Evolutionary conservation across 2,113 vertebrate species (phyloP), one percentile per base, ranked within the genome.

Genomic region (Arothron firmamentum): DNA sequence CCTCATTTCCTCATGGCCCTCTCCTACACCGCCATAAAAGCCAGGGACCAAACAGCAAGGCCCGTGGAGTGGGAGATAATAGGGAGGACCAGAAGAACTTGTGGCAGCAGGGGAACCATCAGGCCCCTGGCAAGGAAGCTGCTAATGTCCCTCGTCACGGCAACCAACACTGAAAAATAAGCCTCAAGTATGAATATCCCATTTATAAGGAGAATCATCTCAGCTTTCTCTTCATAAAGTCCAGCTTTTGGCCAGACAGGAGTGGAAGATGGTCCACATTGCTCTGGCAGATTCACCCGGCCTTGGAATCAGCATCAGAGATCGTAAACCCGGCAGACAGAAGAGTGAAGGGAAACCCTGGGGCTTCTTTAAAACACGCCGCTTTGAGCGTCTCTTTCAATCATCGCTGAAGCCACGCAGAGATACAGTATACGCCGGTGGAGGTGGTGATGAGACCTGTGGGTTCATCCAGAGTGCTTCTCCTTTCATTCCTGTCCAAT

Each of bases 1-100:
- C 70, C 89, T 92, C 89, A 92, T 92, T 92, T 92, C 91, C 91
- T 90, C 75, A 73, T 91, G 88, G 80, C 89, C 90, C 87, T 91
- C 88, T 75, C 23, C 83, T 89, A 91, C 87, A 90, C 89, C 80
- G 81, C 75, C 75, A 90, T 92, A 91, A 92, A 92, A 86, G 58
- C 66, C 68, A 65, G 45, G 77, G 75, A 86, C 80, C 84, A 85
- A 89, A 85, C 70, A 57, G 71, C 70, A 72, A 59, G 65, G 80
- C 76, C 69, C 64, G 64, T 74, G 78, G 79, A 86, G 81, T 61
- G 56, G 75, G 74, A 88, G 87, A 89, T 89, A 89, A 88, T 89
- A 63, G 79, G 82, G 72, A 83, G 66, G 79, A 86, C 73, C 63
- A 68, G 65, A 78, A 74, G 75, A 84, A 70, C 52, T 75, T 28